These are phyloP conservation scores for Drosophila greeni DNA, from an alignment of 2,888 invertebrate species.

Conservation along the genomic window DNA sequence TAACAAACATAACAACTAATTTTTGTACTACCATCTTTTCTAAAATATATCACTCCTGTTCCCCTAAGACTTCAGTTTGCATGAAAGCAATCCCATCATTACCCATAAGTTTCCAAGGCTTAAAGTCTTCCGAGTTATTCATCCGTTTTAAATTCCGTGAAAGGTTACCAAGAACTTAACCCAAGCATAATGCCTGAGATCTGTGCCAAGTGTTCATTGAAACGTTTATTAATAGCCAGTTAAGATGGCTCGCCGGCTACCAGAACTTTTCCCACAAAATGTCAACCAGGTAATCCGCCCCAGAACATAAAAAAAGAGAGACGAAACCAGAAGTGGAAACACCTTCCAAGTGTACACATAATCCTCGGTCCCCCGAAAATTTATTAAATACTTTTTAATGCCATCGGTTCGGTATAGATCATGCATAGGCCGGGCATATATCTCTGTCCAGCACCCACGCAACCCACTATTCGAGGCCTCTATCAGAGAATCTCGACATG, in stretches of 20 bases:
- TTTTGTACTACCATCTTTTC: slow-evolving; percentile 15
- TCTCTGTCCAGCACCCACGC: slow-evolving; percentile 60
- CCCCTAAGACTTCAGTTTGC: neutral
- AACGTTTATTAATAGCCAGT: slow-evolving; percentile 55
- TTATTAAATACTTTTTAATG: slow-evolving; percentile 70
- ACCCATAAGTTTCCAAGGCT: slow-evolving; percentile 15
- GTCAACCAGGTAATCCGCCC: slow-evolving; percentile 53
- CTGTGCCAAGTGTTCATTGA: slow-evolving; percentile 51
- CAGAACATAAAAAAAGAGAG: slow-evolving; percentile 19
- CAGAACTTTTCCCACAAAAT: slow-evolving; percentile 70
- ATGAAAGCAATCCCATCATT: slow-evolving; percentile 1
- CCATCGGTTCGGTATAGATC: slow-evolving; percentile 41
- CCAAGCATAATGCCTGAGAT: slow-evolving; percentile 39
- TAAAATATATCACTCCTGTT: neutral
- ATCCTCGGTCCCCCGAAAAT: slow-evolving; percentile 60
- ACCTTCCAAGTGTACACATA: slow-evolving; percentile 51
- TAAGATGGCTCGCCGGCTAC: slow-evolving; percentile 43
- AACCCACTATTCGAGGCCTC: slow-evolving; percentile 43
- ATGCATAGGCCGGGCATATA: slow-evolving; percentile 35
- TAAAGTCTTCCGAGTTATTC: slow-evolving; percentile 17
- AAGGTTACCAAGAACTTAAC: slow-evolving; percentile 43
- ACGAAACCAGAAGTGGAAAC: slow-evolving; percentile 34
- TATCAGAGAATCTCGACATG: slow-evolving; percentile 45
- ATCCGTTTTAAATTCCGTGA: slow-evolving; percentile 24
- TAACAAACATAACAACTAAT: neutral